Base-by-base conservation (phyloP, 2,797 vertebrate species). In the Ataeniobius toweri region DNA sequence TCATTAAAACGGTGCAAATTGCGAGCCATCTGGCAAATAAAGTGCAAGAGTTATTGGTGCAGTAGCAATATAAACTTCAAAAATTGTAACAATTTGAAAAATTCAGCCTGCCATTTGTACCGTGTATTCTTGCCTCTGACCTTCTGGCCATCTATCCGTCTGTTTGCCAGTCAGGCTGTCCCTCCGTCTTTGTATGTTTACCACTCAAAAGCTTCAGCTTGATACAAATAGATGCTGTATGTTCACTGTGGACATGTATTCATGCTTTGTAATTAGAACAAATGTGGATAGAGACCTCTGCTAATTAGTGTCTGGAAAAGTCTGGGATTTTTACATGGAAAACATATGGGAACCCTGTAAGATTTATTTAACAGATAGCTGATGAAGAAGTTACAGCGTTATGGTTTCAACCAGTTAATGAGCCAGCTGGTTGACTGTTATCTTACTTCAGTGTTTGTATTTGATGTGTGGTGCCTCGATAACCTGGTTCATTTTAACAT, bases 361-460 rank as follows among this genome's bases (percentile, higher is more conserved):
- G 31, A 31, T 36, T 36, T 14, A 63, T 31, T 44, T 22, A 67
- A 6, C 36, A 69, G 67, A 26, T 48, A 69, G 24, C 6, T 26
- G 24, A 26, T 46, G 24, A 24, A 48, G 24, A 69, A n/a, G 67
- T 69, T 69, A 7, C 41, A 26, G 6, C 67, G 9, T 69, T 48
- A n/a, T n/a, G 13, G 67, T 26, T 36, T 12, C 41, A 48, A 69
- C 44, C 24, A 13, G 41, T 69, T 69, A 46, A 69, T 46, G 13
- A 26, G 41, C 41, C 13, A 22, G 5, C 67, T 16, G 41, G 41
- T 41, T 14, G 44, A 6, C 41, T 46, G 12, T 44, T 26, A 48
- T 69, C 67, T 69, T 48, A 69, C 67, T 69, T 24, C 44, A 69
- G 6, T 48, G 67, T 69, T 69, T 46, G 41, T 26, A 48, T 69